Evolutionary conservation across 2,113 vertebrate genomes (phyloP).

Genomic region (Spheniscus mendiculus): DNA sequence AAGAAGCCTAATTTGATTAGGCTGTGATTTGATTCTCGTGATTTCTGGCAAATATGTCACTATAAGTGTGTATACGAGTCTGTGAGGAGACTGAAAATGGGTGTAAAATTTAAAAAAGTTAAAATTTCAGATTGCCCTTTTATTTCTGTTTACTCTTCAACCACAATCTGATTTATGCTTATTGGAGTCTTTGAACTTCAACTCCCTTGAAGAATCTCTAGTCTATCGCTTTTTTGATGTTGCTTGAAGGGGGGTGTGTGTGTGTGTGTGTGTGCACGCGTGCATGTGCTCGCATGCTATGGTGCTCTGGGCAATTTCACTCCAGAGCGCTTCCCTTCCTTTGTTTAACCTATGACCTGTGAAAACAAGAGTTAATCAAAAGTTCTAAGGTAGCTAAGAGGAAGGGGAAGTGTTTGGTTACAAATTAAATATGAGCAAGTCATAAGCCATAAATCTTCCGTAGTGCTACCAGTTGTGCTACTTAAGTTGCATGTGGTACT

Average conservation of each 20-base stretch:
- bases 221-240: slow-evolving; percentile 62
- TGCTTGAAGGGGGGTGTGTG: slow-evolving; percentile 33
- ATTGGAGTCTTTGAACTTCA: slow-evolving; percentile 78
- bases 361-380: slow-evolving; percentile 86
- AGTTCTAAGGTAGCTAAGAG: slow-evolving; percentile 88
- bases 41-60: not conserved
- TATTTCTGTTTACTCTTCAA: slow-evolving; percentile 24
- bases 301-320: slow-evolving; percentile 81
- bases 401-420: slow-evolving; percentile 98
- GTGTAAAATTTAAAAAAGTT: not conserved
- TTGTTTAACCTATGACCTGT: slow-evolving; percentile 98
- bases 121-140: not conserved
- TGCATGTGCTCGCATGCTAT: not conserved
- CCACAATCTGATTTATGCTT: slow-evolving; percentile 44
- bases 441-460: slow-evolving; percentile 90
- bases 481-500: slow-evolving; percentile 78
- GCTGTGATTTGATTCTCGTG: not conserved
- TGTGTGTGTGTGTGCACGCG: not conserved
- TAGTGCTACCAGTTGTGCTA: slow-evolving; percentile 78
- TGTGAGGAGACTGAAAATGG: slow-evolving; percentile 3
- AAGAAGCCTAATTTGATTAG: not conserved
- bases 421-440: slow-evolving; percentile 98
- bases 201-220: slow-evolving; percentile 45
- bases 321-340: slow-evolving; percentile 86
- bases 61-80: not conserved